Base-by-base conservation (phyloP, 2,888 invertebrate species). In the Imbricaverruca yamaguchii region DNA sequence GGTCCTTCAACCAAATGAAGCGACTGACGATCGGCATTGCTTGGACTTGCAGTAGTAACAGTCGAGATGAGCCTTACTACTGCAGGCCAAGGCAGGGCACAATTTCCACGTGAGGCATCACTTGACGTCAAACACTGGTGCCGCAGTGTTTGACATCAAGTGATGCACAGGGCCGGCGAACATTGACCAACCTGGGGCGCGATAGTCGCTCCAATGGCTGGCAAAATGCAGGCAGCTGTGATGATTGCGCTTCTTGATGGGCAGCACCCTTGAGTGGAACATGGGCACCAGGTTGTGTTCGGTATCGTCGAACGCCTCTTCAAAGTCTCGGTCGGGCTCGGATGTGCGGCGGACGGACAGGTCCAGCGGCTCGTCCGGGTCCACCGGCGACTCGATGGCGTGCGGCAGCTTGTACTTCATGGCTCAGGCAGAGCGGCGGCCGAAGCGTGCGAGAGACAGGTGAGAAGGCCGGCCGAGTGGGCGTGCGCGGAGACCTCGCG, bases 211-310 rank as follows among this genome's bases (percentile, higher is more conserved):
- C 67, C 67, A 67, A 8, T 11, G 25, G 25, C n/a, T 25, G 67
- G 25, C 1, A 23, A 65, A 67, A 6, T 23, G 25, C 25, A 10
- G n/a, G 25, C 13, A 63, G 8, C 15, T 21, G 61, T 7, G 13
- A 18, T 23, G 23, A 18, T 74, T 74, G 18, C 74, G n/a, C 78
- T 78, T 78, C 78, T 78, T 78, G 78, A 78, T 78, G 56, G 78
- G 78, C 78, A 78, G 57, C 78, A 57, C 56, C 23, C 23, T 56
- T 1, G 56, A 4, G 21, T 78, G 56, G 78, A 78, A 57, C 23
- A 57, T 56, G 56, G 56, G 78, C 78, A 78, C 57, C 56, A 78
- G 57, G 15, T 57, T 57, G 23, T 13, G 56, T 23, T 78, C 78
- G 1, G 23, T n/a, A 10, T 56, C 78, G 55, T 78, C 78, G 57